Evolutionary conservation across 2,888 invertebrate species (phyloP).

Genomic region (Ellobium chinense): DNA sequence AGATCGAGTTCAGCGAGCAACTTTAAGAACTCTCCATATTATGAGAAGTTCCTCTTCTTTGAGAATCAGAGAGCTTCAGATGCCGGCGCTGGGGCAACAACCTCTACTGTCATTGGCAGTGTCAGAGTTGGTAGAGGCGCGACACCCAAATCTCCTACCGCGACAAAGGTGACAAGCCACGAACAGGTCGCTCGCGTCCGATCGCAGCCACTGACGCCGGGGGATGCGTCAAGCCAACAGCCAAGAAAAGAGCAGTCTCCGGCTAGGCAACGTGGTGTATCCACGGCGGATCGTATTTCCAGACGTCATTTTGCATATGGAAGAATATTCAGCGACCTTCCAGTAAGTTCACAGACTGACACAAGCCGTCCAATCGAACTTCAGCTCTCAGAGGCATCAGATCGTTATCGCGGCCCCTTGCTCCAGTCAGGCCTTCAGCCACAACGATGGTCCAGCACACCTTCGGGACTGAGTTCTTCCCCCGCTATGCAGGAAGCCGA

Average conservation of each 20-base stretch:
- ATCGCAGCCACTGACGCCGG: not conserved
- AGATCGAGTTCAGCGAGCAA: not conserved
- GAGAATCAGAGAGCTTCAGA: not conserved
- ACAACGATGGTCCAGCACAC: not conserved
- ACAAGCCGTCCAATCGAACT: not conserved
- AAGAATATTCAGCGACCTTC: not conserved
- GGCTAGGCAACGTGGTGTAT: not conserved
- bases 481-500: not conserved
- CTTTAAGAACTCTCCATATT: conserved; percentile 7
- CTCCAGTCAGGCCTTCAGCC: not conserved
- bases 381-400: not conserved
- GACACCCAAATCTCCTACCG: not conserved
- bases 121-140: not conserved
- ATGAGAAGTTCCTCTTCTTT: conserved; percentile 22
- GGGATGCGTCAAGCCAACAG: too few species aligned
- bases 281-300: not conserved
- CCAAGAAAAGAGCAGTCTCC: too few species aligned
- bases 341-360: not conserved
- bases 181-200: not conserved
- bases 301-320: not conserved
- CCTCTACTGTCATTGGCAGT: not conserved
- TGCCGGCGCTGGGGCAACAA: not conserved
- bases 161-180: not conserved
- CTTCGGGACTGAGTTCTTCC: not conserved
- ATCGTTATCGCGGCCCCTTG: too few species aligned